Evolutionary conservation across 2,888 invertebrate genomes (phyloP), one percentile per base, ranked within the genome.

Genomic region (Hirtodrosophila confusa): DNA sequence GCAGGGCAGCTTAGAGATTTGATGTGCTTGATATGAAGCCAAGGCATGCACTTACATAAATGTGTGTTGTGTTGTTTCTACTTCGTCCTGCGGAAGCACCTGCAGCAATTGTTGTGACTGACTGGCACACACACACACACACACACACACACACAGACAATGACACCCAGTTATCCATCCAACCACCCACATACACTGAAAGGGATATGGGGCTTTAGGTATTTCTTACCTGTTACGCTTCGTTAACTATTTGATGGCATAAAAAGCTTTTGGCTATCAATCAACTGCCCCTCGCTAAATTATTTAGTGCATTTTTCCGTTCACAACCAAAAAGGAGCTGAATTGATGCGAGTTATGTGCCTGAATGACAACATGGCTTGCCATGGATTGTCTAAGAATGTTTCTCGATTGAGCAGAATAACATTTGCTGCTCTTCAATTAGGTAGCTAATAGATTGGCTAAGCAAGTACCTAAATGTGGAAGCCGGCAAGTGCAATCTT

Each of bases 231-330:
- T 80, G 80, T 80, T 86, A 86, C 86, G 76, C 86, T 80, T 86
- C 80, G 86, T 80, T 80, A 86, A 75, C 83, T 86, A 80, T 79
- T 70, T 76, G 73, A 55, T 77, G 57, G 69, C 57, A 72, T 67
- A 76, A 76, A 76, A 75, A 74, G 80, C 88, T 78, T 83, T 76
- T 66, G 78, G 86, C 78, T 66, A 86, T 86, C 88, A 88, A 86
- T 86, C 85, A 85, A 80, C 65, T 69, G 73, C 64, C 53, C 31
- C 35, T 40, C 43, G 47, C 64, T 78, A 70, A 82, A 79, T 79
- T 79, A 83, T 79, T 76, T 61, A 79, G 62, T 73, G 53, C 68
- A 73, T 53, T 55, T 64, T 64, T 55, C 56, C 24, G 6, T 27
- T 27, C 6, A 27, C 27, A 27, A 23, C 17, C 37, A 17, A 31